Conservation (phyloP, 64 coral and sea anemone species). For the Pachyseris speciosa region DNA sequence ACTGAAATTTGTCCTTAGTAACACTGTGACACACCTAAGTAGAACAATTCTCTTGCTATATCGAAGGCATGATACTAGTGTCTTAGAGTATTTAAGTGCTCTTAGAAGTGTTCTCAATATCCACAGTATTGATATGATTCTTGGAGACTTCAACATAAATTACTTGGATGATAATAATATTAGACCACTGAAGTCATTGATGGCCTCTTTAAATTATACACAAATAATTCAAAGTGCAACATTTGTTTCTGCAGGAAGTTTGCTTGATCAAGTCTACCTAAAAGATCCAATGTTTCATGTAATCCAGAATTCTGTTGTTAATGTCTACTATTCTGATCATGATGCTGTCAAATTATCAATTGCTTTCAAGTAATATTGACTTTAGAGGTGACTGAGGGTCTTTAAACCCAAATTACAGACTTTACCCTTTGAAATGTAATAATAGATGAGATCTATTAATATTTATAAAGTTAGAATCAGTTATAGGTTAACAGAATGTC, state of each 20-base stretch:
- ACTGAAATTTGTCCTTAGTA: conserved; percentile 17
- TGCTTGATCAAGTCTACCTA: conserved; percentile 51
- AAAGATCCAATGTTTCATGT: conserved; percentile 15
- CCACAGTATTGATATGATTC: conserved; percentile 18
- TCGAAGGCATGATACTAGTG: conserved; percentile 20
- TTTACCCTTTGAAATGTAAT: no score
- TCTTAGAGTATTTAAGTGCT: conserved; percentile 18
- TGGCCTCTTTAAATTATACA: conserved; percentile 35
- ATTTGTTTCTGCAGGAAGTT: conserved; percentile 61
- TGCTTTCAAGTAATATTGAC: no score
- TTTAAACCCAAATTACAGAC: no score
- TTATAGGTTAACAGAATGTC: no score
- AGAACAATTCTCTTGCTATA: conserved; percentile 17
- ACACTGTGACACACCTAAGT: background rate
- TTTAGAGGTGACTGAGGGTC: no score
- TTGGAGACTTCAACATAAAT: conserved; percentile 76
- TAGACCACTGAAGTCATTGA: conserved; percentile 53
- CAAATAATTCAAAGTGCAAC: conserved; percentile 40
- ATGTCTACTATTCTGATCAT: conserved; percentile 74
- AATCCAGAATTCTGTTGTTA: conserved; percentile 28
- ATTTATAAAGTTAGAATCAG: no score
- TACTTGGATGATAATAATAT: conserved; percentile 45
- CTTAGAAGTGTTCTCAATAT: conserved; percentile 11
- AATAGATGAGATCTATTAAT: no score
- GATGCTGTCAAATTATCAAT: conserved; percentile 38